Percentiles rank a stretch among this genome's conserved stretches.
These are phyloP conservation scores for Octopus sinensis DNA, from an alignment of 1,140 invertebrate species.

Conservation along the genomic window DNA sequence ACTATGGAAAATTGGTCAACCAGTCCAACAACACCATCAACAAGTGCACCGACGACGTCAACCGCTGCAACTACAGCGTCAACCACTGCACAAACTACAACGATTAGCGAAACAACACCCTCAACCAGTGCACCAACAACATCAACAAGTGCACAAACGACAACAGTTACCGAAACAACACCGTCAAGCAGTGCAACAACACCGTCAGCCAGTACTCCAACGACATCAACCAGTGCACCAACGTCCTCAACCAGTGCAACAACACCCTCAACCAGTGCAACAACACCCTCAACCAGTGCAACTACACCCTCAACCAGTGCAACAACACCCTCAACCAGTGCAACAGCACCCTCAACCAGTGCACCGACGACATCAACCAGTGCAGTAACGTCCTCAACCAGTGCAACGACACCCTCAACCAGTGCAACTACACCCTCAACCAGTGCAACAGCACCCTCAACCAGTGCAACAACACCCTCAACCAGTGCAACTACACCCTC, in stretches of 20 bases:
- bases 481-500: not conserved
- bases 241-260: not conserved
- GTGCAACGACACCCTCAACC: not conserved
- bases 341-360: not conserved
- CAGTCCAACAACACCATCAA: too few relatives aligned
- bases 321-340: constrained; percentile 6
- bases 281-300: constrained; percentile 8
- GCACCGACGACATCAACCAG: not conserved
- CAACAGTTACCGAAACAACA: constrained; percentile 1
- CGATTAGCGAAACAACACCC: too few relatives aligned
- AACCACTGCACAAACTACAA: too few relatives aligned
- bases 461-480: not conserved
- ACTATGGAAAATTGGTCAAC: too few relatives aligned
- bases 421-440: not conserved
- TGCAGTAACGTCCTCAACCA: not conserved
- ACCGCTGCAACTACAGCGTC: too few relatives aligned
- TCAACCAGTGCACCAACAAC: too few relatives aligned
- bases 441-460: not conserved
- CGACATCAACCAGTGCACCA: not conserved
- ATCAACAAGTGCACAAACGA: too few relatives aligned
- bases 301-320: not conserved
- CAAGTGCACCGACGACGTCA: too few relatives aligned
- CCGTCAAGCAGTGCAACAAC: not conserved
- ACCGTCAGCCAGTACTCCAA: not conserved
- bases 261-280: not conserved